phyloP scores from a whole-genome alignment of 2,113 vertebrate species.

The Amazona vittata region DNA sequence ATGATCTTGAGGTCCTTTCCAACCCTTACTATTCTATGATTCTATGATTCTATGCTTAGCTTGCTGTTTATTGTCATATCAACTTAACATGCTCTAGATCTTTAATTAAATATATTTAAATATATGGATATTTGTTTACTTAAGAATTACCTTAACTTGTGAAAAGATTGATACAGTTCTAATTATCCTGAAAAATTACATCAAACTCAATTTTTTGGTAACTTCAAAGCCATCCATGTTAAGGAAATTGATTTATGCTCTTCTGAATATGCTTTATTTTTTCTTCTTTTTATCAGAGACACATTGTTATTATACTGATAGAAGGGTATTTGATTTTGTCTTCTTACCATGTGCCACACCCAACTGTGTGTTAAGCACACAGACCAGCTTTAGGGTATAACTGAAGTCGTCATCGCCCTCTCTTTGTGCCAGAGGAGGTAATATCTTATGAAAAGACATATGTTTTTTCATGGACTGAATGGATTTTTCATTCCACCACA shows the following conservation, averaged over 20 bases:
- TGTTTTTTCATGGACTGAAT: not conserved
- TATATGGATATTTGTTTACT: not conserved
- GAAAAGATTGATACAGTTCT: not conserved
- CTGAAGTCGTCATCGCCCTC: not conserved
- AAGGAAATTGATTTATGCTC: not conserved
- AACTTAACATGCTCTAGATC: not conserved
- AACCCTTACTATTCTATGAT: too few species aligned
- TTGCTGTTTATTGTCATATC: not conserved
- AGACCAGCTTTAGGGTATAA: not conserved
- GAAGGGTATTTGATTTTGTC: not conserved
- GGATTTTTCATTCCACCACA: accelerated
- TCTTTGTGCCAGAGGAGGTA: not conserved
- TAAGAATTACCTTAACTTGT: not conserved
- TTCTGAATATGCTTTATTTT: not conserved
- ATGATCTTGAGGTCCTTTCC: too few species aligned
- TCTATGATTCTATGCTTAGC: not conserved
- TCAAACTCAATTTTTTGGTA: not conserved
- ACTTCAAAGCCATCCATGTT: not conserved
- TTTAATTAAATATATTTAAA: not conserved
- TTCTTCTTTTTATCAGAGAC: not conserved
- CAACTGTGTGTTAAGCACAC: not conserved
- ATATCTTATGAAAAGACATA: not conserved
- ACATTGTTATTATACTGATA: not conserved
- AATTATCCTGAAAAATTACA: not conserved
- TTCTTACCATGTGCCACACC: accelerated